Evolutionary conservation across 2,888 invertebrate species (phyloP).

Genomic region (Spisula solida): DNA sequence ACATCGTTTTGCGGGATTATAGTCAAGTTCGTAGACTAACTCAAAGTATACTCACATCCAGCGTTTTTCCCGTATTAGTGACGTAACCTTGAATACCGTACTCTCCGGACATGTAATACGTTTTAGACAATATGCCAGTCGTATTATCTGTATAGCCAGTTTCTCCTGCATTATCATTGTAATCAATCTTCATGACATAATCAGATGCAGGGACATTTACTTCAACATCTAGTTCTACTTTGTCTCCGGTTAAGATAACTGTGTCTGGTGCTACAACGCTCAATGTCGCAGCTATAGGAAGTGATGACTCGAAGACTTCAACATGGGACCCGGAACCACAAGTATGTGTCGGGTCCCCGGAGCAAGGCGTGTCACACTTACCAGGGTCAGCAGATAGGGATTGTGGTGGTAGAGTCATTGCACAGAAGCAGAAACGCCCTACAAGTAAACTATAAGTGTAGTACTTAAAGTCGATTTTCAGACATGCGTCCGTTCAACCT

Average conservation of each 20-base stretch:
- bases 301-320: constrained; percentile 72
- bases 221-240: background rate
- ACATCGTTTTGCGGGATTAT: no score
- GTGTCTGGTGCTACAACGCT: constrained; percentile 9
- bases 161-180: constrained; percentile 82
- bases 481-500: no score
- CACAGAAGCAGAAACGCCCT: constrained; percentile 2
- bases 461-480: background rate
- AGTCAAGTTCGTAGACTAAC: background rate
- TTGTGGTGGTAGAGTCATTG: background rate
- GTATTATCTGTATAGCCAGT: constrained; percentile 75
- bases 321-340: constrained; percentile 79
- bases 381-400: background rate
- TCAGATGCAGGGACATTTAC: background rate
- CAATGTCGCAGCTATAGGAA: constrained; percentile 65
- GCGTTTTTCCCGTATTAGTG: constrained; percentile 75
- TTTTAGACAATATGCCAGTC: constrained; percentile 70
- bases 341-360: constrained; percentile 62
- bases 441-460: background rate
- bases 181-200: constrained; percentile 75
- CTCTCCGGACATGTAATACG: constrained; percentile 81
- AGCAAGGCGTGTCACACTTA: constrained; percentile 59
- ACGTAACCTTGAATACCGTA: constrained; percentile 81
- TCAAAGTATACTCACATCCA: constrained; percentile 76
- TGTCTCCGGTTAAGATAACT: background rate